Base-by-base conservation (phyloP, 2,888 invertebrate genomes). In the Erpobdella octoculata region DNA sequence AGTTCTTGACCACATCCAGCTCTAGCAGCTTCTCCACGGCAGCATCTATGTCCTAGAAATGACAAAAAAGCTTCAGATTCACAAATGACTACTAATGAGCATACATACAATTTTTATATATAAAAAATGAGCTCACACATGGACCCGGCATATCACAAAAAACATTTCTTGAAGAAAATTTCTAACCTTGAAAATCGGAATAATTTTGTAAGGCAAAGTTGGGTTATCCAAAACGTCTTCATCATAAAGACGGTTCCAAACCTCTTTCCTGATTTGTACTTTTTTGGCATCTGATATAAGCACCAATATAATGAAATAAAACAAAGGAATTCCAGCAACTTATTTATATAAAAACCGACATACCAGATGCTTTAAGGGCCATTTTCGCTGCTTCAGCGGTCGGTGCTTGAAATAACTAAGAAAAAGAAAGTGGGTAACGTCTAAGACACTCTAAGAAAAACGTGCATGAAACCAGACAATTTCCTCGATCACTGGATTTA, bases 1-100 rank as follows among this genome's bases (percentile, higher is more conserved):
- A 33, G 31, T 48, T 48, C 36, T 69, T 69, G n/a, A 69, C 21
- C 69, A 69, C 31, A 5, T 28, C 53, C 58, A 69, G 37, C 69
- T 58, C 69, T 5, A 69, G 69, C 69, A 69, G 69, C 69, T 58
- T 69, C 9, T 69, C 69, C 35, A 69, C 46, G 31, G 53, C 69
- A 33, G 69, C 69, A 58, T 69, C 69, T 12, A 53, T 31, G 58
- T 58, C 48, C 46, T 48, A 28, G n/a, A n/a, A 38, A 9, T 46
- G 2, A 5, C 9, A 9, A 28, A 53, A 5, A 28, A 53, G 18
- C 48, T 18, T 9, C 8, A 8, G n/a, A n/a, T n/a, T n/a, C n/a
- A n/a, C n/a, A n/a, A n/a, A n/a, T n/a, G n/a, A n/a, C n/a, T n/a
- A n/a, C n/a, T n/a, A n/a, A n/a, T n/a, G n/a, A n/a, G n/a, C n/a